Evolutionary conservation across 1,140 invertebrate species (phyloP), one percentile per base, ranked within the genome.

Genomic region (Monochamus saltuarius): DNA sequence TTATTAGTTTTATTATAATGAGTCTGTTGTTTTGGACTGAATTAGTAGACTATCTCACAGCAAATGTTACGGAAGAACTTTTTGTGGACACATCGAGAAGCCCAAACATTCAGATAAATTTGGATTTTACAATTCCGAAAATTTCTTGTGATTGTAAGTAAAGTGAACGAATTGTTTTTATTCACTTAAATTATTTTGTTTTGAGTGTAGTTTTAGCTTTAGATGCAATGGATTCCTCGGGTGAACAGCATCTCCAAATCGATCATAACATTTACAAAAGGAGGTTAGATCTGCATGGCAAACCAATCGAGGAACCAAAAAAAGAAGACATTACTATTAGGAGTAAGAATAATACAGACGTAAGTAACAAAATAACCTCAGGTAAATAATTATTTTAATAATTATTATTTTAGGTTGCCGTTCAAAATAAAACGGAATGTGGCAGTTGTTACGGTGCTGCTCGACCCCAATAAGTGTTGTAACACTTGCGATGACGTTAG

Each of bases 191-290:
- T n/a, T n/a, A n/a, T n/a, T n/a, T n/a, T n/a, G n/a, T n/a, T n/a
- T n/a, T n/a, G n/a, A n/a, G n/a, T n/a, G n/a, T 73, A 96, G 92
- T 91, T 83, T 81, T 98, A 72, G 92, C 90, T 42, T 81, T 99
- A 62, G 97, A 99, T 85, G 95, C 96, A n/a, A 97, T 99, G 90
- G 97, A 99, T 77, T 89, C 91, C 4, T 95, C 94, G 10, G 97
- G 97, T 9, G 96, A 97, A 75, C 93, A 95, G 61, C 96, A 99
- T 81, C 83, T 97, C 54, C 89, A 96, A 77, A 90, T 99, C 73
- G 89, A 95, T 59, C 94, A 98, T 75, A 93, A 96, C 81, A 88
- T 99, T 68, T 96, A 89, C 76, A 98, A 99, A 78, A 85, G 92
- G 75, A 83, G 94, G 67, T 78, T 99, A 64, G 87, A 95, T 77